Conservation (phyloP, 1,140 invertebrate genomes). For the Micrasema minimum region DNA sequence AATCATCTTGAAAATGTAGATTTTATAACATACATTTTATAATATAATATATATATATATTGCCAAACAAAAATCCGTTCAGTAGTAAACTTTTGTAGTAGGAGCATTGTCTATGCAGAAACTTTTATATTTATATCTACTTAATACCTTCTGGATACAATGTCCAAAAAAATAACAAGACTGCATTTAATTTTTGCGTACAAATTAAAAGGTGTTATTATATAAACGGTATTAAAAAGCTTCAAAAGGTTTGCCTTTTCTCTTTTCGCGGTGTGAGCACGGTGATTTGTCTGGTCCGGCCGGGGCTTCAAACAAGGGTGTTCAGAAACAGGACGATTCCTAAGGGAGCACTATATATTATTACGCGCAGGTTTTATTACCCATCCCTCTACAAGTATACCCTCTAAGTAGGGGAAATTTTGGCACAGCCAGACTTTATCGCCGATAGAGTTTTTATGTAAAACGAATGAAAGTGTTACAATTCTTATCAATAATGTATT, state of each 20-base stretch:
- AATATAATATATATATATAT: too few species aligned
- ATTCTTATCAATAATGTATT: too few species aligned
- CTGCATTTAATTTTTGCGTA: neutral
- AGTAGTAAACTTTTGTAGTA: neutral
- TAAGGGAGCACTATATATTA: slow-evolving; percentile 53
- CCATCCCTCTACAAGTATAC: slow-evolving; percentile 38
- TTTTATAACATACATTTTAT: too few species aligned
- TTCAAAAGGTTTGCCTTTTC: too few species aligned
- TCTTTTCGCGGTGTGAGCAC: too few species aligned
- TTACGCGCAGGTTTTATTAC: slow-evolving; percentile 53
- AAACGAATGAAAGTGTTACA: slow-evolving; percentile 1
- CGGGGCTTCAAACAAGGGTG: slow-evolving; percentile 32
- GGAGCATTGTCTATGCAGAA: slow-evolving; percentile 13
- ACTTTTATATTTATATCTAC: slow-evolving; percentile 25
- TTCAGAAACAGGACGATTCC: slow-evolving; percentile 45
- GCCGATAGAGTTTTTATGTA: slow-evolving; percentile 33
- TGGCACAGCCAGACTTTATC: slow-evolving; percentile 37
- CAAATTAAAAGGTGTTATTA: neutral
- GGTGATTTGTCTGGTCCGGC: neutral
- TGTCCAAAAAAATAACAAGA: neutral
- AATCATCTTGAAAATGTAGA: too few species aligned
- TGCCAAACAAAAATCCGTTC: slow-evolving; percentile 1
- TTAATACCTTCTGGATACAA: slow-evolving; percentile 9
- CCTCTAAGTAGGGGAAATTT: slow-evolving; percentile 44
- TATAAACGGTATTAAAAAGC: neutral